Conservation (phyloP, 2,113 vertebrate genomes). For the Tragelaphus strepsiceros region DNA sequence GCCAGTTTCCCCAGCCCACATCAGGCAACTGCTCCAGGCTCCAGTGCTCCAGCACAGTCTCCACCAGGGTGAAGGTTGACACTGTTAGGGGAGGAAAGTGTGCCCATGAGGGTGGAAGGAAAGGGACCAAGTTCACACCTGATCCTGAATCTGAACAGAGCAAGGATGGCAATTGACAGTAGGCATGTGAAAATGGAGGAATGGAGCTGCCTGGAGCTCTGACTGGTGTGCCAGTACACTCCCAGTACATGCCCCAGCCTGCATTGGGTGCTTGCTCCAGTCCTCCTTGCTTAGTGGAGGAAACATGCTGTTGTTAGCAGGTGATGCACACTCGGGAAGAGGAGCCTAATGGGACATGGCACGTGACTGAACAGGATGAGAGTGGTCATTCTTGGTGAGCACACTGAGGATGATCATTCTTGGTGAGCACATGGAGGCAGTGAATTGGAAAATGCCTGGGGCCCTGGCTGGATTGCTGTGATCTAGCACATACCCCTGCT, state of each 20-base stretch:
- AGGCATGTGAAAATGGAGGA: not conserved
- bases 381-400: not conserved
- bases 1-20: not conserved
- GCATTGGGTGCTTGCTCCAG: not conserved
- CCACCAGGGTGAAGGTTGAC: not conserved
- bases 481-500: not conserved
- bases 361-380: not conserved
- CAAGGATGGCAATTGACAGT: not conserved
- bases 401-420: not conserved
- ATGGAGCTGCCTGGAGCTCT: not conserved
- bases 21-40: no score
- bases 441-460: not conserved
- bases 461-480: not conserved
- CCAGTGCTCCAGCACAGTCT: not conserved
- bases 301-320: not conserved
- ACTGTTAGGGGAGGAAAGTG: not conserved
- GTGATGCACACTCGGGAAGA: fast-evolving
- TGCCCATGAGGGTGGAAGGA: not conserved
- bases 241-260: not conserved
- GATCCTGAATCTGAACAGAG: not conserved
- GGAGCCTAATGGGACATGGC: not conserved
- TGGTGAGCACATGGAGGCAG: not conserved
- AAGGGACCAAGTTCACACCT: not conserved
- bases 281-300: not conserved
- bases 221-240: not conserved